Conservation (phyloP, 2,113 vertebrate genomes). For the Triplophysa tibetana region DNA sequence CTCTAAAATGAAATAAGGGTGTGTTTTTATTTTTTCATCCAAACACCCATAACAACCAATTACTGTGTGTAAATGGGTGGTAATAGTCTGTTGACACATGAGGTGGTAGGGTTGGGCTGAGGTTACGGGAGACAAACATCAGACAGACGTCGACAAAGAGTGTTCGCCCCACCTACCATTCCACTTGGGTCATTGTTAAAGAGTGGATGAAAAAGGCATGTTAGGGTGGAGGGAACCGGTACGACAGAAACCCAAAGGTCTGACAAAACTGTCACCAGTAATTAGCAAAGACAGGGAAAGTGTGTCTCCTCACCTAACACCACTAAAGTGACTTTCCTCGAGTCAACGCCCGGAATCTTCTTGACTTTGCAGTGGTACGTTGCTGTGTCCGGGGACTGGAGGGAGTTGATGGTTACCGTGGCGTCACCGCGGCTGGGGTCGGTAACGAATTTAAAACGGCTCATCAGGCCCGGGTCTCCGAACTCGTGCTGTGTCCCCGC, state of each 20-base stretch:
- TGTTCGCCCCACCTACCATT: slow-evolving; percentile 5
- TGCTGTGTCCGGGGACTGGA: slow-evolving; percentile 74
- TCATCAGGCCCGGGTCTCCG: slow-evolving; percentile 66
- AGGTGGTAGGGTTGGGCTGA: not conserved
- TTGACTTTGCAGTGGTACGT: slow-evolving; percentile 94
- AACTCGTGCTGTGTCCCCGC: slow-evolving; percentile 72
- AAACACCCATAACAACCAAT: not conserved
- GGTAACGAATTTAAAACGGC: slow-evolving; percentile 73
- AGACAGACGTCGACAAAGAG: not conserved
- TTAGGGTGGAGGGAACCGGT: slow-evolving; percentile 54
- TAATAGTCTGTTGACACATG: not conserved
- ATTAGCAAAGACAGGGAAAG: slow-evolving; percentile 4
- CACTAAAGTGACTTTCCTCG: slow-evolving; percentile 78
- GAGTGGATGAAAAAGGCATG: not conserved
- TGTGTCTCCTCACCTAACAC: slow-evolving; percentile 80
- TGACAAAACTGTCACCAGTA: not conserved
- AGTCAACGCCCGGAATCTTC: slow-evolving; percentile 84
- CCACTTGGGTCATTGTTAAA: not conserved
- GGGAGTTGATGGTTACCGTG: slow-evolving; percentile 75
- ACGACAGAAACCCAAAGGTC: slow-evolving; percentile 51
- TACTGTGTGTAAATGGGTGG: not conserved
- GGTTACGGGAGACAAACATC: not conserved
- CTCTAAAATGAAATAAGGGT: not conserved
- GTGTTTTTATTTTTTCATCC: not conserved
- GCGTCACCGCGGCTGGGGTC: slow-evolving; percentile 82